Percentiles rank a stretch among this genome's conserved stretches.
These are phyloP conservation scores for Sinonovacula constricta DNA, from an alignment of 1,140 invertebrate genomes.

Conservation along the genomic window DNA sequence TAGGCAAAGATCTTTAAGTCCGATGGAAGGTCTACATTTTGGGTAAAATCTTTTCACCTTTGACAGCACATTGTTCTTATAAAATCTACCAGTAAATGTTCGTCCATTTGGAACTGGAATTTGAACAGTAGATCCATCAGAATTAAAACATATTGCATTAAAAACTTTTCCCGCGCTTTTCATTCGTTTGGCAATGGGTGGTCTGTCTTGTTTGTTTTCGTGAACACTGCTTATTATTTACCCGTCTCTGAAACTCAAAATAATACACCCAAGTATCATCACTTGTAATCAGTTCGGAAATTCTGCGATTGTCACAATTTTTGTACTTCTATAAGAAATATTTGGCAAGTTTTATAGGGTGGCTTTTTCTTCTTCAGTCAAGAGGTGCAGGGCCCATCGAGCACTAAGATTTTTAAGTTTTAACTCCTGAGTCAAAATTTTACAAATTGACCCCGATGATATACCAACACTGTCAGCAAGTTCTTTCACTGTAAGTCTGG, in stretches of 20 bases:
- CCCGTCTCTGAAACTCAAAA: slow-evolving; percentile 4
- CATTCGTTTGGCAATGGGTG: neutral
- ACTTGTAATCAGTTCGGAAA: neutral
- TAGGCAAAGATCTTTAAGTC: too few relatives aligned
- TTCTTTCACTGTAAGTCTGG: slow-evolving; percentile 6
- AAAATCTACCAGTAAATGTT: too few relatives aligned
- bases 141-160: too few relatives aligned
- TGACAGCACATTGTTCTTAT: too few relatives aligned
- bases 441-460: slow-evolving; percentile 3
- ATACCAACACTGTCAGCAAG: slow-evolving; percentile 2
- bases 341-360: neutral
- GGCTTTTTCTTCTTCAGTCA: neutral
- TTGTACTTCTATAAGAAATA: neutral
- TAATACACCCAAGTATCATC: neutral
- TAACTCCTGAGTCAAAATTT: slow-evolving; percentile 6
- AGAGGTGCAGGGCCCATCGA: neutral
- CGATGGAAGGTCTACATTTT: too few relatives aligned
- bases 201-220: neutral
- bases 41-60: too few relatives aligned
- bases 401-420: slow-evolving; percentile 3
- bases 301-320: slow-evolving; percentile 6
- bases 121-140: too few relatives aligned
- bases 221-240: slow-evolving; percentile 2
- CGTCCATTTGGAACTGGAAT: too few relatives aligned
- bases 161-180: too few relatives aligned